Conservation (phyloP, 2,113 vertebrate species). For the Pluvialis apricaria region DNA sequence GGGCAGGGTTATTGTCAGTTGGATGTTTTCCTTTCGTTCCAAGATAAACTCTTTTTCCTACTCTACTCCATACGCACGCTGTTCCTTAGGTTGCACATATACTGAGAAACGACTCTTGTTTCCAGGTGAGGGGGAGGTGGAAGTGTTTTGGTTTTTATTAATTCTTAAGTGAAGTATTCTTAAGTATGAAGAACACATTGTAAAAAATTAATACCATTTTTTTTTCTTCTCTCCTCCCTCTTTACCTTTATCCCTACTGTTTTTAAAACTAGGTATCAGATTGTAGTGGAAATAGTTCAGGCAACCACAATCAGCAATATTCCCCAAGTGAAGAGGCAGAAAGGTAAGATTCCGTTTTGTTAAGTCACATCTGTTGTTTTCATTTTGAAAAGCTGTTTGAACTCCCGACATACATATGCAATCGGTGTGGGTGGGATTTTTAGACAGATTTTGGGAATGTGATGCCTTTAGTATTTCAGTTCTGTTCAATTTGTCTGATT, state of each 20-base stretch:
- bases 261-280: slow-evolving; percentile 89
- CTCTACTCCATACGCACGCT: neutral
- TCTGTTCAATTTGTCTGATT: neutral
- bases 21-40: neutral
- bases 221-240: neutral
- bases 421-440: neutral
- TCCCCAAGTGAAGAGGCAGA: slow-evolving; percentile 95
- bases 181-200: neutral
- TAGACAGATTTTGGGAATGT: neutral
- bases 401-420: neutral
- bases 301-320: slow-evolving; percentile 97
- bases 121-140: neutral
- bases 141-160: neutral
- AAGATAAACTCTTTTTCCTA: neutral
- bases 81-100: neutral
- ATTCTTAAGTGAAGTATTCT: neutral
- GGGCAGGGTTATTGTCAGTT: neutral
- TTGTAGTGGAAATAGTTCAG: slow-evolving; percentile 98
- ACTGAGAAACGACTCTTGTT: neutral
- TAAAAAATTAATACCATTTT: neutral
- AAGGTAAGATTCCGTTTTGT: slow-evolving; percentile 80
- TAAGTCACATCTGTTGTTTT: slow-evolving; percentile 36
- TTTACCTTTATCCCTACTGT: neutral
- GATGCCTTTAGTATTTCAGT: neutral
- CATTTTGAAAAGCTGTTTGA: slow-evolving; percentile 3